Evolutionary conservation across 2,888 invertebrate species (phyloP), one percentile per base, ranked within the genome.

Genomic region (Eupeodes luniger): DNA sequence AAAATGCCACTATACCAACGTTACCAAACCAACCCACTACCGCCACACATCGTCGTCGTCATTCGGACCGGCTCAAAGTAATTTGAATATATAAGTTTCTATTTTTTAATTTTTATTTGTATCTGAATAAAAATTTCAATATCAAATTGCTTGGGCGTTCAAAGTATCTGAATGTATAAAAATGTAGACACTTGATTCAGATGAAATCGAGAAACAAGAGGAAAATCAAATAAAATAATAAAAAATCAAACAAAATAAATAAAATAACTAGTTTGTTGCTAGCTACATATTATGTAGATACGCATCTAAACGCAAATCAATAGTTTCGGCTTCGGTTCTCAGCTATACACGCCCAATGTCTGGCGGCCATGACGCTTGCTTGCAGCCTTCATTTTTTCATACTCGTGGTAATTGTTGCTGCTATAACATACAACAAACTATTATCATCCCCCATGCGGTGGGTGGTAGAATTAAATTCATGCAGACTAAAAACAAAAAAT

Each of bases 261-360:
- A 80, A 55, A 85, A 76, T 66, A 80, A 87, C 87, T 80, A 81
- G 87, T 88, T 87, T 83, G 51, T 11, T 62, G 51, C 11, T 62
- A 59, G 53, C 59, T 81, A 74, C 11, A 47, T 40, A 40, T 40
- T 19, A 27, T 11, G 12, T 51, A 81, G 87, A 84, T 78, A 78
- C 78, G 74, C 87, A 88, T 84, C 87, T 84, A 72, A 81, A 81
- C 77, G 80, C 81, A 81, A 85, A 88, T 78, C 84, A 85, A 88
- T 81, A 78, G 77, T 75, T 85, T 81, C 27, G 69, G 77, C 70
- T 85, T 81, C 27, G 69, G 72, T 81, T 61, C 47, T 74, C 69
- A 64, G 55, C 57, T 51, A 70, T 76, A 81, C 81, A 88, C 85
- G 85, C 88, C 88, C 85, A 85, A 81, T 85, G 85, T 81, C 78